Conservation (phyloP, 2,113 vertebrate species). For the Balaeniceps rex region DNA sequence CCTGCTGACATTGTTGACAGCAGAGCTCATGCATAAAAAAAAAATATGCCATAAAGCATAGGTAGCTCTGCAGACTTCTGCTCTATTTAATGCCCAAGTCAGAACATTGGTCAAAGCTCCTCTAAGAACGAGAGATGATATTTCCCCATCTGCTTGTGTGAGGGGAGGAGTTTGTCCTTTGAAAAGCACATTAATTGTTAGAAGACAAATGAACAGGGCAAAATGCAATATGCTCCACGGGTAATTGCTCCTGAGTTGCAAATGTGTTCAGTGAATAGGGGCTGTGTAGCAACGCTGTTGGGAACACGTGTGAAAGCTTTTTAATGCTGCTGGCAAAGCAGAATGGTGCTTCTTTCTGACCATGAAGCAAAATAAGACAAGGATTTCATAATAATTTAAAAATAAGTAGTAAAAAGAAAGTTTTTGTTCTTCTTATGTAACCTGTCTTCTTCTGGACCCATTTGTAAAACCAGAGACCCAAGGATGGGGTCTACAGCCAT, state of each 20-base stretch:
- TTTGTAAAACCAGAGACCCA: background rate
- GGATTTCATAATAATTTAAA: background rate
- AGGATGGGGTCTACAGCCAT: background rate
- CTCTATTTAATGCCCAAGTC: conserved; percentile 50
- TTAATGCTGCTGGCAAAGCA: background rate
- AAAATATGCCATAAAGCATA: conserved; percentile 5
- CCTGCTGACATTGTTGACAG: conserved; percentile 42
- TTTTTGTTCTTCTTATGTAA: background rate
- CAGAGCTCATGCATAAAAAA: conserved; percentile 57
- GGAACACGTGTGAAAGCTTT: background rate
- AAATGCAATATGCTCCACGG: background rate
- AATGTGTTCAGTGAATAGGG: background rate
- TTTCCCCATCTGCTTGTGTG: conserved; percentile 22
- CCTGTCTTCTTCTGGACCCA: background rate
- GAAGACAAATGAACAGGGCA: conserved; percentile 18
- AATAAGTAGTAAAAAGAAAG: background rate
- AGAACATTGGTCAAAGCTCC: conserved; percentile 35
- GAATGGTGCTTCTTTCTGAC: background rate
- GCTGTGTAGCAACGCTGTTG: background rate
- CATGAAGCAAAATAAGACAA: background rate
- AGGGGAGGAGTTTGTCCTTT: conserved; percentile 24
- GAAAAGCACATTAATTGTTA: conserved; percentile 24
- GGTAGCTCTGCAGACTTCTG: conserved; percentile 52
- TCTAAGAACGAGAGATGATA: conserved; percentile 10
- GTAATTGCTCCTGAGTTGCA: conserved; percentile 18